A percentile compares a stretch with the other conserved stretches of the same genome.
Evolutionary conservation across 1,140 invertebrate species (phyloP).

Genomic region (Nylanderia fulva): DNA sequence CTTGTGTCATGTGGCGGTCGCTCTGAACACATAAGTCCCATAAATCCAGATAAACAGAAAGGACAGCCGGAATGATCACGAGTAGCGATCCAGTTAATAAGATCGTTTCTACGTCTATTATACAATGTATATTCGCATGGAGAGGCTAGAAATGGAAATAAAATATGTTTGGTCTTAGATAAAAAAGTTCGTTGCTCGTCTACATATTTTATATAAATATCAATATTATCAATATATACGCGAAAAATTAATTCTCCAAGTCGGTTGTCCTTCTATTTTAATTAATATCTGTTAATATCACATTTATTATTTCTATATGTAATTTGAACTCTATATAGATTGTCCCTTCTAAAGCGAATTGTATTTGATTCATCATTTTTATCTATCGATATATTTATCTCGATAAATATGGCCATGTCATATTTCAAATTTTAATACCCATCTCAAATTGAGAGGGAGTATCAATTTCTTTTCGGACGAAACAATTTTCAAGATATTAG

Average conservation of each 20-base stretch:
- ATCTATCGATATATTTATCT: not conserved
- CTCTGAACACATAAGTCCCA: slow-evolving; percentile 13
- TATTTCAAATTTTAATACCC: not conserved
- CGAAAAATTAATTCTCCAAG: not conserved
- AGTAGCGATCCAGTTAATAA: slow-evolving; percentile 25
- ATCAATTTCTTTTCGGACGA: not conserved
- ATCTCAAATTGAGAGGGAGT: not conserved
- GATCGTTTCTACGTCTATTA: not conserved
- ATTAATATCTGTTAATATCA: slow-evolving; percentile 8
- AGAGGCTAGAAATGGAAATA: not conserved
- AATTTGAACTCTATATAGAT: not conserved
- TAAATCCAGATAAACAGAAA: slow-evolving; percentile 42
- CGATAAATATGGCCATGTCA: not conserved
- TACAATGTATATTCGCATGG: not conserved
- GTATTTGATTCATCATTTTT: not conserved
- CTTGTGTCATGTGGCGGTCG: slow-evolving; percentile 5
- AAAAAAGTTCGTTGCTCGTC: not conserved
- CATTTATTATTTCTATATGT: not conserved
- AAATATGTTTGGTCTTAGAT: not conserved
- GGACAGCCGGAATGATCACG: slow-evolving; percentile 18
- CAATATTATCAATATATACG: not conserved
- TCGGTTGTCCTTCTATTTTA: not conserved
- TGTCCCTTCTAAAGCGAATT: not conserved
- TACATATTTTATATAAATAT: not conserved
- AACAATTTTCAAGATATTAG: slow-evolving; percentile 17